Base-by-base conservation (phyloP, 2,888 invertebrate species). In the Bombylius major region DNA sequence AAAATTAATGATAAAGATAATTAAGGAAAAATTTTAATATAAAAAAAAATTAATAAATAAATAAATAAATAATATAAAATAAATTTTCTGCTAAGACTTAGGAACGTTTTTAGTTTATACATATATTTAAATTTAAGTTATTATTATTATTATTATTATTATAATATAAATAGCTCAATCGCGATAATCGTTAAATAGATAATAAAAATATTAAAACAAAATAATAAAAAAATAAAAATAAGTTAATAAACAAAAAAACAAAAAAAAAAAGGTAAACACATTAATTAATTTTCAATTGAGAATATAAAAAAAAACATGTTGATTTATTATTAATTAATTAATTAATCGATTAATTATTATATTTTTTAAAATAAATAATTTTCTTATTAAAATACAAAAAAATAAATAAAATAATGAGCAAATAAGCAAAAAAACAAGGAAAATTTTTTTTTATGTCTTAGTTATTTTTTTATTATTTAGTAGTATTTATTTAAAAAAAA, bases 91-190 rank as follows among this genome's bases (percentile, higher is more conserved):
- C 54, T 54, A 54, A 54, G 54, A 32, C 50, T 42, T 55, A 55
- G 51, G n/a, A 50, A 45, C 51, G 50, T 51, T 55, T 48, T 55
- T 44, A 49, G 50, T 55, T 55, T 46, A 50, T 51, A n/a, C n/a
- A n/a, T n/a, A 47, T 47, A 50, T 48, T 54, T 50, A 48, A 23
- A 50, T 46, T 49, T 55, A 55, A 55, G 55, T 55, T 55, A 54
- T 42, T 11, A 42, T 42, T 36, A 36, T 36, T 36, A 34, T 34
- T 34, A 36, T 36, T 36, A 36, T 36, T 36, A 36, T 36, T 36
- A 36, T 36, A 7, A 36, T 42, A 42, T 42, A 42, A 42, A 42
- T 54, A 51, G 51, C 50, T 55, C 55, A 55, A 49, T 51, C 55
- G 51, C 50, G 55, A 45, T 36, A 55, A 47, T 47, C 36, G 48